These are phyloP conservation scores for Cryptus viduatorius DNA, from an alignment of 2,888 invertebrate species.

Conservation along the genomic window DNA sequence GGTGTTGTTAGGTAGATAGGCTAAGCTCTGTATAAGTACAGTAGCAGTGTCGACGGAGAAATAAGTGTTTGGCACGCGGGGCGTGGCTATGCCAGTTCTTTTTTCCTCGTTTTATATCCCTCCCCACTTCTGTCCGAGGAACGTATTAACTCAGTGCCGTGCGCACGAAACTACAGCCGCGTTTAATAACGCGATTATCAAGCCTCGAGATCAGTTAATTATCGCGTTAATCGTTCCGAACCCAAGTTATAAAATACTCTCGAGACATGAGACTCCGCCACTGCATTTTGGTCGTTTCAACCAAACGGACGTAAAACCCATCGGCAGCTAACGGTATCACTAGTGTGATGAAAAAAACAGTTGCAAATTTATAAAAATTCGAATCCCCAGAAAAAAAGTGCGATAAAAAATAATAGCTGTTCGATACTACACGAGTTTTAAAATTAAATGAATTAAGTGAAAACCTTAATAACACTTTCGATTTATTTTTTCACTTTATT, in stretches of 20 bases:
- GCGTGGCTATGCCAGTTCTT: slow-evolving; percentile 57
- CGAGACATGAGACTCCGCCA: background rate
- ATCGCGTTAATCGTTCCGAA: slow-evolving; percentile 70
- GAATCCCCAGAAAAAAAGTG: background rate
- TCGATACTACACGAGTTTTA: background rate
- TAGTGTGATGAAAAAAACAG: background rate
- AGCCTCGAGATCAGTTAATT: slow-evolving; percentile 72
- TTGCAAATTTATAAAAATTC: background rate
- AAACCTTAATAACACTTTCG: background rate
- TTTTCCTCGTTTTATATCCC: slow-evolving; percentile 12
- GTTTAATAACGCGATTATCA: slow-evolving; percentile 72
- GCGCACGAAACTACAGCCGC: slow-evolving; percentile 62
- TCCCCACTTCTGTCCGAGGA: slow-evolving; percentile 3
- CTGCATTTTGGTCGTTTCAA: slow-evolving; percentile 4
- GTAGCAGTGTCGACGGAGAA: slow-evolving; percentile 31
- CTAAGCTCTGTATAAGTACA: slow-evolving; percentile 6
- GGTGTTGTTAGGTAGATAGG: slow-evolving; percentile 23
- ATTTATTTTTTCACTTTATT: background rate
- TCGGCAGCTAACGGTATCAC: background rate
- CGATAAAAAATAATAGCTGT: background rate
- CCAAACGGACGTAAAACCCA: slow-evolving; percentile 9
- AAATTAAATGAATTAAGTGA: background rate
- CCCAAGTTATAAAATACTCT: slow-evolving; percentile 27
- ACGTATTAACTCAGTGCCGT: background rate
- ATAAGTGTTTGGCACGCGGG: slow-evolving; percentile 69